Evolutionary conservation across 2,888 invertebrate genomes (phyloP).

Genomic region (Agrochola lychnidis): DNA sequence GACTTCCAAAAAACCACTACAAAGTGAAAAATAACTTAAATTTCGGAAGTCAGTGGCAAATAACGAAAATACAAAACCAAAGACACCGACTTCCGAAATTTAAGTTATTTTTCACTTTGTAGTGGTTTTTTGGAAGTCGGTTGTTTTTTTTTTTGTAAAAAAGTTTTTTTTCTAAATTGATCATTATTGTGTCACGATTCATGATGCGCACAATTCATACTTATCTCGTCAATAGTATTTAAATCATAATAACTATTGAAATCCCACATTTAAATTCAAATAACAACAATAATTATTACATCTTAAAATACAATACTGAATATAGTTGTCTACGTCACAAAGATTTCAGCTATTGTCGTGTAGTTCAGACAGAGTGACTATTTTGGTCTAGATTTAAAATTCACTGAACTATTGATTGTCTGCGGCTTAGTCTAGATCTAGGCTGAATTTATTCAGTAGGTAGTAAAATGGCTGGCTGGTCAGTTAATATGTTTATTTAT

Average conservation of each 20-base stretch:
- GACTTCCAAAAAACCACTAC: too few relatives aligned
- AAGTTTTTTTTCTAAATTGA: too few relatives aligned
- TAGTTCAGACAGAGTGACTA: conserved; percentile 6
- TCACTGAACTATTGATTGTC: conserved; percentile 39
- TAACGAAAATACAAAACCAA: too few relatives aligned
- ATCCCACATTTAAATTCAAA: background rate
- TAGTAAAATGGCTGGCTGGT: background rate
- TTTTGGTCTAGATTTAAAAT: conserved; percentile 27
- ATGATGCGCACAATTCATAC: too few relatives aligned
- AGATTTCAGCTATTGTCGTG: background rate
- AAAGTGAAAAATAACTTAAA: too few relatives aligned
- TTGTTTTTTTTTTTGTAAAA: too few relatives aligned
- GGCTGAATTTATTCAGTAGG: conserved; percentile 41
- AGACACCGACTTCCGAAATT: too few relatives aligned
- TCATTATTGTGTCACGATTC: background rate
- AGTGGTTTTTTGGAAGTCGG: too few relatives aligned
- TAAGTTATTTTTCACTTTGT: too few relatives aligned
- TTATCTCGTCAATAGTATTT: background rate
- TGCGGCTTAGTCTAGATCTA: background rate
- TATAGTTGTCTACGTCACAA: background rate
- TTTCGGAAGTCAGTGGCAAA: too few relatives aligned
- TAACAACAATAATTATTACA: background rate
- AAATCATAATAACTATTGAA: background rate
- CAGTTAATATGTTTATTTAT: background rate
- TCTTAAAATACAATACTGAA: background rate